Base-by-base conservation (phyloP, 2,797 vertebrate species). In the Rhadinocentrus ornatus region DNA sequence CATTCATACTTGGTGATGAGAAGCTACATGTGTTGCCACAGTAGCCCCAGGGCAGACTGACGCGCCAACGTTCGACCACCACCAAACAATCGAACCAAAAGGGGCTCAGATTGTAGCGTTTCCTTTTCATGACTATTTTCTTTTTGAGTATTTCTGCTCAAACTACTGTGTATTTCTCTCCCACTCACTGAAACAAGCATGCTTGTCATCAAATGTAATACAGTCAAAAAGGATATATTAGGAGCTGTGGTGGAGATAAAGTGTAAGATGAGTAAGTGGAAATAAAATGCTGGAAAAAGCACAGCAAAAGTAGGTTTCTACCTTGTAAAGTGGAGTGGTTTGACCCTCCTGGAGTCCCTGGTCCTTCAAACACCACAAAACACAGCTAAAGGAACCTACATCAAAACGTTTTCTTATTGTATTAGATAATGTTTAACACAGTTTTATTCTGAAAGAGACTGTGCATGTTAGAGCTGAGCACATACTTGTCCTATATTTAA, bases 401-500 rank as follows among this genome's bases (percentile, higher is more conserved):
- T 58, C 4, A 26, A 35, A 9, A 32, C n/a, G 39, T 50, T 7
- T 24, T 6, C 48, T 50, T 1, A 10, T 50, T 50, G 48, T 13
- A 4, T n/a, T 4, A 3, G 3, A 27, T 18, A 12, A 3, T 6
- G 6, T 26, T 44, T 41, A 9, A 44, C 34, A 12, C 16, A 27
- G 13, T 66, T 39, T 66, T 3, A 56, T 32, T 44, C 24, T 66
- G 18, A 44, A 67, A n/a, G 35, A 31, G 39, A 39, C 18, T 46
- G 18, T 9, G 20, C 20, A n/a, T 46, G 18, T 20, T n/a, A 2
- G 44, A 46, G 44, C 44, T 46, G 20, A 46, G 16, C 62, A 60
- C 39, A 41, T 13, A 31, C 29, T 26, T 32, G 37, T 39, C 18
- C 68, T 31, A 31, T 39, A 54, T 69, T 66, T 61, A 68, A 54